These are phyloP conservation scores for Gnathonemus echidnorhynchus DNA, from an alignment of 2,113 vertebrate genomes.

Conservation along the genomic window DNA sequence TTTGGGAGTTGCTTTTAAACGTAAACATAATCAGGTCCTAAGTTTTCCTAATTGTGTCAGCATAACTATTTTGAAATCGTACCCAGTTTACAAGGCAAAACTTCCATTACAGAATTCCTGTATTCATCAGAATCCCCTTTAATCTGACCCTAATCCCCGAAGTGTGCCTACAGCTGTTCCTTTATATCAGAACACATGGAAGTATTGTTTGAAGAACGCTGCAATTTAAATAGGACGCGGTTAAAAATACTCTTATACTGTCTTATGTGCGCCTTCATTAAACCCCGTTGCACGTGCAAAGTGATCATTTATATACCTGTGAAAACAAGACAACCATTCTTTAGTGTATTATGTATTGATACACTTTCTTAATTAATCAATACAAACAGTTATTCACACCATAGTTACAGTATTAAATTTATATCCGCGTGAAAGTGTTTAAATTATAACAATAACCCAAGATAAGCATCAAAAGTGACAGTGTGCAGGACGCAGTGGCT, in stretches of 20 bases:
- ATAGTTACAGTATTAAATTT: neutral
- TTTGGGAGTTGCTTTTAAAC: neutral
- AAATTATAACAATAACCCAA: neutral
- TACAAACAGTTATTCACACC: neutral
- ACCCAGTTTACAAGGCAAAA: neutral
- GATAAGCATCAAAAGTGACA: neutral
- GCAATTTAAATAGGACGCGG: neutral
- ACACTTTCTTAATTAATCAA: neutral
- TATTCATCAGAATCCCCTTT: neutral
- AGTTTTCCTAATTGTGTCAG: neutral
- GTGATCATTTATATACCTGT: neutral
- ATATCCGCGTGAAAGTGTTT: neutral
- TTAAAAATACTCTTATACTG: neutral
- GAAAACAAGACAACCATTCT: neutral
- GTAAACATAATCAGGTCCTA: neutral
- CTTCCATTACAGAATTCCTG: neutral
- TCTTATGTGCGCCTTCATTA: neutral
- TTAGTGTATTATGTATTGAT: neutral
- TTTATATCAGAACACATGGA: neutral
- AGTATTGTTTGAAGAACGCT: neutral
- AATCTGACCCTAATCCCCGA: slow-evolving; percentile 2
- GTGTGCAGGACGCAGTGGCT: neutral
- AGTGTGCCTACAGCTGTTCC: neutral
- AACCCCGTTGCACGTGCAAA: neutral
- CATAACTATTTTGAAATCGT: neutral